phyloP scores from a whole-genome alignment of 2,113 vertebrate genomes.

The Neogale vison region DNA sequence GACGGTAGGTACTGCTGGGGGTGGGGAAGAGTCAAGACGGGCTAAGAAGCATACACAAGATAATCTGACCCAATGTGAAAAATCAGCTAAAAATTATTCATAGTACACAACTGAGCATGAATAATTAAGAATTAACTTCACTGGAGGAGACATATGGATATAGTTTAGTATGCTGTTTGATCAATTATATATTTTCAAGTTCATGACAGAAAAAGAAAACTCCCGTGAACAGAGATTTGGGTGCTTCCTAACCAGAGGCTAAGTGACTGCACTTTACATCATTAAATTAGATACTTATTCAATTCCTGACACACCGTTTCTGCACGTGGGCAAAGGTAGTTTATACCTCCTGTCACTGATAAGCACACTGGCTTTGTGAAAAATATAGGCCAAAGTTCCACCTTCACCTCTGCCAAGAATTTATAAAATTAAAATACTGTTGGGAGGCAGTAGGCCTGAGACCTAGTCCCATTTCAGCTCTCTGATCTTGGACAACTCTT shows the following conservation, averaged over 20 bases:
- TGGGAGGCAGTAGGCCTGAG: neutral
- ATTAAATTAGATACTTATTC: neutral
- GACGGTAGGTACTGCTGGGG: rapidly evolving
- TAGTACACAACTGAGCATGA: neutral
- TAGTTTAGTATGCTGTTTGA: conserved; percentile 18
- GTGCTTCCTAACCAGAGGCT: neutral
- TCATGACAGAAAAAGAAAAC: neutral
- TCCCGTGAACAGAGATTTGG: neutral
- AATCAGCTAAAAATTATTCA: conserved; percentile 14
- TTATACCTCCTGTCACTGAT: neutral
- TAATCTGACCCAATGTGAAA: neutral
- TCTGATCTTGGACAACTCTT: neutral
- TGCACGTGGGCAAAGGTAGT: neutral
- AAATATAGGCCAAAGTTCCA: neutral
- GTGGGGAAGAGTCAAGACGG: neutral
- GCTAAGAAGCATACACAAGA: neutral
- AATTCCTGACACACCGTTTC: neutral
- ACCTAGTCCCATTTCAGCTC: neutral
- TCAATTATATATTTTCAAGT: neutral
- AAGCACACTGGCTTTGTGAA: neutral
- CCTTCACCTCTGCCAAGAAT: neutral
- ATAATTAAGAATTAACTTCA: conserved; percentile 50
- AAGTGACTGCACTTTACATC: neutral
- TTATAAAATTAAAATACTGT: neutral
- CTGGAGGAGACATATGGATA: neutral